Percentiles rank a stretch among this genome's conserved stretches.
Conservation (phyloP, 2,797 vertebrate genomes). For the Cuniculus paca region DNA sequence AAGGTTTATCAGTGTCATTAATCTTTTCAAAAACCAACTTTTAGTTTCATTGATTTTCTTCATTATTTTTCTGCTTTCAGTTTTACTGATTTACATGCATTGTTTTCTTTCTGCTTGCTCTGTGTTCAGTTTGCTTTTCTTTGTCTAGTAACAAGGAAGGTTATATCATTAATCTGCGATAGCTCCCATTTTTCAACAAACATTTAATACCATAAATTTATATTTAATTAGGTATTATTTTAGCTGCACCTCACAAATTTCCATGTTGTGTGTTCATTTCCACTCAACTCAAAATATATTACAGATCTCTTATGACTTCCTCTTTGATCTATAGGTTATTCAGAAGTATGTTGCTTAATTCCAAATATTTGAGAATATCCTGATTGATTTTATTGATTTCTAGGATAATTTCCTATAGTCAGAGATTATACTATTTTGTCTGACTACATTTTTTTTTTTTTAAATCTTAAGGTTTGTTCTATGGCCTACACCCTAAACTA, state of each 20-base stretch:
- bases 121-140: neutral
- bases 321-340: neutral
- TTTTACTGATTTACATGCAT: constrained; percentile 22
- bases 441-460: neutral
- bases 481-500: neutral
- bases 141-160: neutral
- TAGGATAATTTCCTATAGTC: constrained; percentile 13
- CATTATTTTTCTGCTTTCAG: constrained; percentile 36
- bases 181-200: neutral
- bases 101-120: neutral
- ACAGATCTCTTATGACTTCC: neutral
- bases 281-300: constrained; percentile 8
- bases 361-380: neutral
- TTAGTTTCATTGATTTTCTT: constrained; percentile 5
- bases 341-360: constrained; percentile 10
- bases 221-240: constrained; percentile 26
- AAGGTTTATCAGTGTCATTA: no score
- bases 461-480: constrained; percentile 18
- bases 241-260: constrained; percentile 19
- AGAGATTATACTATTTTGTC: neutral
- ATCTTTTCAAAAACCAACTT: constrained; percentile 22
- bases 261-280: constrained; percentile 1
- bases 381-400: constrained; percentile 21
- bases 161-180: neutral
- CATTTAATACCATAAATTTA: neutral